phyloP scores from a whole-genome alignment of 2,888 invertebrate species.

The Philonicus albiceps region DNA sequence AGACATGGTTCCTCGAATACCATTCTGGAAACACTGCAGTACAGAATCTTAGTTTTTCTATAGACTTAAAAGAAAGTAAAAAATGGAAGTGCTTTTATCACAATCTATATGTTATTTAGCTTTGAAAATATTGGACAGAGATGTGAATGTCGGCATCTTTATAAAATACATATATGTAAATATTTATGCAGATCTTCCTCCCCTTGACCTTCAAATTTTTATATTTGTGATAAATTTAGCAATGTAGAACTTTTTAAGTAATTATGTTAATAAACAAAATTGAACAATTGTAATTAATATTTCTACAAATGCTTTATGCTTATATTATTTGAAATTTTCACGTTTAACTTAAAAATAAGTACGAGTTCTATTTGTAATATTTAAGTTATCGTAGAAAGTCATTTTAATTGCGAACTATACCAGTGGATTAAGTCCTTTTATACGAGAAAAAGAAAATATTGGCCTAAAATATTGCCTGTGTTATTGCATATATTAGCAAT shows the following conservation, averaged over 20 bases:
- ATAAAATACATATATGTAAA: not conserved
- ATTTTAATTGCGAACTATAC: not conserved
- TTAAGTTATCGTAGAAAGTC: not conserved
- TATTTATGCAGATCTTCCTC: not conserved
- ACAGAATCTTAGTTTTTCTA: not conserved
- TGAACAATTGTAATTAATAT: not conserved
- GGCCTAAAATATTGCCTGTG: not conserved
- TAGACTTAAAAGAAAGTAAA: not conserved
- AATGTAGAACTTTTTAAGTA: not conserved
- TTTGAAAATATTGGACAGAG: not conserved
- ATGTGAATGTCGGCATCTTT: not conserved
- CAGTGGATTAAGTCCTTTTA: not conserved
- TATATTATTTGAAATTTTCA: not conserved
- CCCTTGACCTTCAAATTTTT: not conserved
- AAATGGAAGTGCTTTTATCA: not conserved
- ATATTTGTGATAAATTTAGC: not conserved
- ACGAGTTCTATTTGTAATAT: not conserved
- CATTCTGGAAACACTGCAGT: not conserved
- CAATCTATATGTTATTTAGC: not conserved
- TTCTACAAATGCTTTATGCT: not conserved
- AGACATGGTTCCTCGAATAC: not conserved
- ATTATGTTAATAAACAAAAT: not conserved
- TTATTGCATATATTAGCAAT: not conserved
- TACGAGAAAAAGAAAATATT: not conserved
- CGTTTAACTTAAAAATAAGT: not conserved